These are phyloP conservation scores for Amphilophus citrinellus DNA, from an alignment of 2,113 vertebrate species.

Conservation along the genomic window DNA sequence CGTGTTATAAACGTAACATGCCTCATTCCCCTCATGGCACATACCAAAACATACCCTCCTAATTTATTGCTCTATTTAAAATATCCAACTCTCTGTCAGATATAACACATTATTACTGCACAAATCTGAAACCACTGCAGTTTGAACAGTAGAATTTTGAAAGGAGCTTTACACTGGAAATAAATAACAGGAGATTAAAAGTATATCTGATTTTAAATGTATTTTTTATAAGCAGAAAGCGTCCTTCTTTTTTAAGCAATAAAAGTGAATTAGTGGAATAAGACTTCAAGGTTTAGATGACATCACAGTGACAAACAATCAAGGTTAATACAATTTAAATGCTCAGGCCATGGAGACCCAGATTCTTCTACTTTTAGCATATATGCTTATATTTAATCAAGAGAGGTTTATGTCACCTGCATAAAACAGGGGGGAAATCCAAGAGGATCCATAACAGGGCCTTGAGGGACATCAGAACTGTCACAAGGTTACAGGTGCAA, in stretches of 20 bases:
- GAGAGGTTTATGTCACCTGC: background rate
- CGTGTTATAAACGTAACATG: background rate
- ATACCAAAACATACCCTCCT: background rate
- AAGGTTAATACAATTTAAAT: background rate
- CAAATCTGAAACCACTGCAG: background rate
- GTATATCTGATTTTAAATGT: background rate
- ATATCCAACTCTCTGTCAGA: background rate
- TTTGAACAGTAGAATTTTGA: background rate
- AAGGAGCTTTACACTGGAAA: background rate
- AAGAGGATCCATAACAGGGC: background rate
- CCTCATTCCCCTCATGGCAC: background rate
- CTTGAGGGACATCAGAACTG: background rate
- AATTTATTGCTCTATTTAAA: background rate
- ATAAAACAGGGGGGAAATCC: background rate
- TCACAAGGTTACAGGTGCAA: background rate
- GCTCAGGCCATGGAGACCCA: background rate
- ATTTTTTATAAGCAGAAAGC: slow-evolving; percentile 1
- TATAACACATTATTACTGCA: slow-evolving; percentile 1
- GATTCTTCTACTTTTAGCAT: background rate
- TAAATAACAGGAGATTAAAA: background rate
- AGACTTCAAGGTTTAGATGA: background rate
- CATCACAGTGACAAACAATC: background rate
- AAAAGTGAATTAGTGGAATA: background rate
- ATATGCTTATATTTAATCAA: background rate
- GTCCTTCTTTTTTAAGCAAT: background rate